Evolutionary conservation across 2,797 vertebrate genomes (phyloP).

Genomic region (Cryptoprocta ferox): DNA sequence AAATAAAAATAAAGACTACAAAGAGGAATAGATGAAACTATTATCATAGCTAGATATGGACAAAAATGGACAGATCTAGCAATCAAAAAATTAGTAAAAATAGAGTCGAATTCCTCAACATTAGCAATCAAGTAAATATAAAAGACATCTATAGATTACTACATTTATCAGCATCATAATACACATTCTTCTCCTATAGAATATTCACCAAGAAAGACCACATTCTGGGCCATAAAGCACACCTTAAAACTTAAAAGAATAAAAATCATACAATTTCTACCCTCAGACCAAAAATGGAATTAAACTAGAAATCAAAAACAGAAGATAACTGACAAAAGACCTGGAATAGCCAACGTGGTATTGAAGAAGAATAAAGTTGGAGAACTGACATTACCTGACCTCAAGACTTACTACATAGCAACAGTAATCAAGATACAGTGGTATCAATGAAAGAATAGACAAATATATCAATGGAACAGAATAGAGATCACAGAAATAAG

Average conservation of each 20-base stretch:
- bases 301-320: neutral
- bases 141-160: neutral
- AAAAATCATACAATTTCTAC: neutral
- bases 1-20: too few relatives aligned
- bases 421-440: neutral
- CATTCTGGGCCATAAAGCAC: neutral
- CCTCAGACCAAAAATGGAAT: neutral
- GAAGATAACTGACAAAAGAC: neutral
- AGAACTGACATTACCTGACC: neutral
- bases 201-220: neutral
- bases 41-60: neutral
- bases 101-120: neutral
- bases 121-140: neutral
- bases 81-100: neutral
- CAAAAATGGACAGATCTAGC: neutral
- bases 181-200: neutral
- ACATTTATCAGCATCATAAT: neutral
- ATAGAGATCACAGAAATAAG: neutral
- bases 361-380: neutral
- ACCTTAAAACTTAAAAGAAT: neutral
- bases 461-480: neutral
- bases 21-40: neutral
- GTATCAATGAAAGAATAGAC: neutral
- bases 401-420: neutral
- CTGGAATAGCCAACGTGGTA: neutral